Evolutionary conservation across 2,888 invertebrate genomes (phyloP), one percentile per base, ranked within the genome.

Genomic region (Macrosiphum euphorbiae): DNA sequence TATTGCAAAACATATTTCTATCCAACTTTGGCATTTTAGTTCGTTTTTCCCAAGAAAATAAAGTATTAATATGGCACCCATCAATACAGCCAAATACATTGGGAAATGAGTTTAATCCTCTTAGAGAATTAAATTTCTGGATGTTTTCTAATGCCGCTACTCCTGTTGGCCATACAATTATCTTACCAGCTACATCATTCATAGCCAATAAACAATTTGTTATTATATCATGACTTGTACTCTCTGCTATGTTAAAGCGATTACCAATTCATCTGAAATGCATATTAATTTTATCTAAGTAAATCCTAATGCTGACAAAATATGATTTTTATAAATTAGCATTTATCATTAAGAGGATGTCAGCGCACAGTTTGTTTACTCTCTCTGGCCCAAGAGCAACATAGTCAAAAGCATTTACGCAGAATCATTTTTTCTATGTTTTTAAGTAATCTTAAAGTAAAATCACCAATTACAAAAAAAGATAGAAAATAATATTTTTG

Each of bases 1-100:
- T 88, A 13, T 87, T 90, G 78, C 84, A 94, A 91, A 52, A 94
- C n/a, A 87, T 89, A 50, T 94, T 94, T 44, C 94, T 47, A 35
- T 92, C 94, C 10, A 94, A 24, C 41, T 94, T 94, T 13, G 93
- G 47, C 44, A 90, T 88, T 41, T 88, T 86, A 78, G 61, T 93
- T 78, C 55, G 94, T 88, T 91, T 35, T 89, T 52, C 52, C 52
- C 87, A 88, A 3, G 95, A 94, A 7, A 47, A 52, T 61, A 94
- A 92, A 16, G 94, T 92, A 35, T 61, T 52, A 55, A 95, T 89
- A 52, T 94, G 94, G 28, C 85, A 67, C 20, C 95, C 94, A 94
- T 94, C 95, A 41, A 94, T 90, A 41, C 50, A 78, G 41, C 41
- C 41, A 41, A 41, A 41, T 41, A 41, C 41, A 41, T 41, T 41